Evolutionary conservation across 1,140 invertebrate genomes (phyloP), one percentile per base, ranked within the genome.

Genomic region (Pentalonia nigronervosa): DNA sequence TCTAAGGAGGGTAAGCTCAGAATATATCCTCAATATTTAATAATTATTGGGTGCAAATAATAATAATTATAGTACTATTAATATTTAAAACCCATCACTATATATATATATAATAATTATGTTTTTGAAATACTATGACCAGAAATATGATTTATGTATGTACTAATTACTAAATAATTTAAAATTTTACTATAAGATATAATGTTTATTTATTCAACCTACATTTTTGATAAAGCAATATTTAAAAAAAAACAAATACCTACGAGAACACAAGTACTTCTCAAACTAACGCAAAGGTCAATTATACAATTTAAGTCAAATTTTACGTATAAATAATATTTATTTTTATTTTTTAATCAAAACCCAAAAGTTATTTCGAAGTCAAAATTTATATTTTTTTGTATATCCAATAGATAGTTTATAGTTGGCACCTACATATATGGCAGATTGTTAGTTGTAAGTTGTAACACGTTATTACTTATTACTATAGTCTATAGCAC

Each of bases 311-410:
- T n/a, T 76, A n/a, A 76, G 60, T 76, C 17, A 76, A 76, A 76
- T 76, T 14, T 76, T 34, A 14, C 3, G 60, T n/a, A 14, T 76
- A 76, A 76, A n/a, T n/a, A 17, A 17, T 76, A 11, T 17, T 17
- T 76, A n/a, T n/a, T n/a, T 76, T 76, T 76, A n/a, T n/a, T 76
- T 76, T 76, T 14, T 76, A n/a, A 76, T 76, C 60, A 76, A 76
- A 76, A 76, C 17, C 14, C 60, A 76, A n/a, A 76, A 30, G 60
- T 76, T 76, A 76, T 76, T 14, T n/a, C n/a, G 30, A 14, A 76
- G 60, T n/a, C 30, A 76, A 76, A 76, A n/a, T 76, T 76, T 20
- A 76, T 76, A n/a, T n/a, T 30, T 67, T 67, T 4, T 67, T 4
- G 25, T 25, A 14, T 30, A 67, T 67, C 25, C 30, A 30, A 11